Percentiles rank a stretch among this genome's conserved stretches.
phyloP scores from a whole-genome alignment of 2,888 invertebrate species.

The Invenusta paracnida region DNA sequence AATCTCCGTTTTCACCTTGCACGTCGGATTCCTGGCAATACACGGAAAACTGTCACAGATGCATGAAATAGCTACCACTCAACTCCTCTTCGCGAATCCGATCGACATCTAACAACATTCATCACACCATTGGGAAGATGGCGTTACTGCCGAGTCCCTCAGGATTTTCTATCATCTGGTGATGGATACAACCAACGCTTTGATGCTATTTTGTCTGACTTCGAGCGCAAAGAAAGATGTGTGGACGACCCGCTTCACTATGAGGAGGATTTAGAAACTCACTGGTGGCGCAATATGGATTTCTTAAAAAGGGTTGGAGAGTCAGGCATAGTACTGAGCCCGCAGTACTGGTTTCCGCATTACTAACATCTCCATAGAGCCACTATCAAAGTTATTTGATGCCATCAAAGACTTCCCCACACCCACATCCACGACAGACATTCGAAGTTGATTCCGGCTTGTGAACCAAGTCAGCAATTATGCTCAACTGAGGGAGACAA shows the following conservation, averaged over 20 bases:
- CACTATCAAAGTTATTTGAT: constrained; percentile 14
- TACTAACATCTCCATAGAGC: constrained; percentile 13
- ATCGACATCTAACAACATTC: constrained; percentile 43
- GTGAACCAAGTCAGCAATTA: constrained; percentile 48
- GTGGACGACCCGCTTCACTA: constrained; percentile 33
- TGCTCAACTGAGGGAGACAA: constrained; percentile 45
- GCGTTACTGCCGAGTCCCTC: constrained; percentile 45
- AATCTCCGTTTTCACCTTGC: constrained; percentile 45
- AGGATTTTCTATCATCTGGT: constrained; percentile 46
- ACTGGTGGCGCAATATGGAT: constrained; percentile 36
- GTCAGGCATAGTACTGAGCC: constrained; percentile 25
- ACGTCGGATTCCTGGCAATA: constrained; percentile 43
- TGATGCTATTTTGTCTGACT: constrained; percentile 44
- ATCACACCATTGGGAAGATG: constrained; percentile 46
- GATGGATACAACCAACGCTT: constrained; percentile 47
- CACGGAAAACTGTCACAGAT: constrained; percentile 46
- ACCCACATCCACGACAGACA: background rate
- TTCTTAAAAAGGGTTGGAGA: background rate
- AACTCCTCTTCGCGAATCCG: constrained; percentile 45
- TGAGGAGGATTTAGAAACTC: constrained; percentile 8
- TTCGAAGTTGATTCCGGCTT: constrained; percentile 48
- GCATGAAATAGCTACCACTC: constrained; percentile 45
- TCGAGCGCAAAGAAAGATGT: constrained; percentile 46
- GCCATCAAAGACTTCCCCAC: constrained; percentile 19
- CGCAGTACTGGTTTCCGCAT: constrained; percentile 4